A percentile compares a stretch with the other conserved stretches of the same genome.
Conservation (phyloP, 2,888 invertebrate species). For the Heteromyza rotundicornis region DNA sequence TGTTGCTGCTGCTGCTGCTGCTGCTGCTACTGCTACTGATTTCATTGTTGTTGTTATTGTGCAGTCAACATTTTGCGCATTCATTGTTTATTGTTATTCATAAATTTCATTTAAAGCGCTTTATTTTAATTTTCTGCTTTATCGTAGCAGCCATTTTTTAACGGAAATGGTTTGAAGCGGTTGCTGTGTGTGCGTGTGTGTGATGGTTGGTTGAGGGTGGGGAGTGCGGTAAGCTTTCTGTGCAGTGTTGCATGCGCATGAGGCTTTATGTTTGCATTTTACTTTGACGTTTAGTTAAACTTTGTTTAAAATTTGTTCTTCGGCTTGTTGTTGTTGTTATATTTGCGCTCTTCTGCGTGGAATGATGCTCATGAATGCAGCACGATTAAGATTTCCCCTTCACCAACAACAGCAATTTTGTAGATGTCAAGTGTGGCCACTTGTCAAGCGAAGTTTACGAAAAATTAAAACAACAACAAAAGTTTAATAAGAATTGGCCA, state of each 20-base stretch:
- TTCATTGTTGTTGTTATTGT: constrained; percentile 4
- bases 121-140: constrained; percentile 20
- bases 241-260: background rate
- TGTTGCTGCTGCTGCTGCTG: constrained; percentile 23
- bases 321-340: too few relatives aligned
- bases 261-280: constrained; percentile 3
- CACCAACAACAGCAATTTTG: too few relatives aligned
- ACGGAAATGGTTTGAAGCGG: background rate
- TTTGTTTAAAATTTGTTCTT: background rate
- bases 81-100: constrained; percentile 30
- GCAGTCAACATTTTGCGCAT: constrained; percentile 13
- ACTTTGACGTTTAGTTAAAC: background rate
- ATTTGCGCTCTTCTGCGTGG: background rate
- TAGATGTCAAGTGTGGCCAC: too few relatives aligned
- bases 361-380: background rate
- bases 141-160: constrained; percentile 10
- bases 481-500: too few relatives aligned
- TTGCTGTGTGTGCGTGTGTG: background rate
- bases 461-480: too few relatives aligned
- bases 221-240: too few relatives aligned
- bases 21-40: constrained; percentile 23
- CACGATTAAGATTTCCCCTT: background rate
- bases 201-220: background rate
- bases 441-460: too few relatives aligned
- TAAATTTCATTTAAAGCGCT: constrained; percentile 49